These are phyloP conservation scores for Limosa lapponica DNA, from an alignment of 2,797 vertebrate genomes.

Conservation along the genomic window DNA sequence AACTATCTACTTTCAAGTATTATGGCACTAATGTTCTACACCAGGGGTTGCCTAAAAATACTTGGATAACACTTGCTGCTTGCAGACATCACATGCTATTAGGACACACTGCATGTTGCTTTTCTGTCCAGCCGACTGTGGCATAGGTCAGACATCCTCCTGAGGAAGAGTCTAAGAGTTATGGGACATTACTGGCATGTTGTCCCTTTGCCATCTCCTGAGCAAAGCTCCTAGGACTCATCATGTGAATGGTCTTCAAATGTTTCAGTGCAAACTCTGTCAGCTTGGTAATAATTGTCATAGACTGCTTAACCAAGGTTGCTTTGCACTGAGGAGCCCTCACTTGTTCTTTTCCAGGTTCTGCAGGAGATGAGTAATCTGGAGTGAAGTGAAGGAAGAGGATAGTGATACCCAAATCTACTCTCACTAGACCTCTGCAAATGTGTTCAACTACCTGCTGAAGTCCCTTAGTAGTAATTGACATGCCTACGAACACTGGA, in stretches of 20 bases:
- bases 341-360: background rate
- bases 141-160: background rate
- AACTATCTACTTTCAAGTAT: background rate
- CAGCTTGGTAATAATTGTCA: background rate
- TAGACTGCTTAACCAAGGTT: background rate
- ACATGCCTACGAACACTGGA: background rate
- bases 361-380: background rate
- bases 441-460: background rate
- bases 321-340: background rate
- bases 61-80: background rate
- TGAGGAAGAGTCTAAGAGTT: background rate
- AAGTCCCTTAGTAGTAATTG: background rate
- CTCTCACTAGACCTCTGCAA: background rate
- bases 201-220: background rate
- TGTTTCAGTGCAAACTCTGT: background rate
- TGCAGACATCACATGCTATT: background rate
- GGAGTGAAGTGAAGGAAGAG: background rate
- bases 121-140: background rate
- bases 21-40: background rate
- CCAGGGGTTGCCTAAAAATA: background rate
- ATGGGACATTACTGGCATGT: background rate
- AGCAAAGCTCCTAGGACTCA: background rate
- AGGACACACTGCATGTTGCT: background rate
- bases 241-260: background rate
- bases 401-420: background rate